These are phyloP conservation scores for Sterrhoptilus dennistouni DNA, from an alignment of 2,113 vertebrate genomes.

Conservation along the genomic window DNA sequence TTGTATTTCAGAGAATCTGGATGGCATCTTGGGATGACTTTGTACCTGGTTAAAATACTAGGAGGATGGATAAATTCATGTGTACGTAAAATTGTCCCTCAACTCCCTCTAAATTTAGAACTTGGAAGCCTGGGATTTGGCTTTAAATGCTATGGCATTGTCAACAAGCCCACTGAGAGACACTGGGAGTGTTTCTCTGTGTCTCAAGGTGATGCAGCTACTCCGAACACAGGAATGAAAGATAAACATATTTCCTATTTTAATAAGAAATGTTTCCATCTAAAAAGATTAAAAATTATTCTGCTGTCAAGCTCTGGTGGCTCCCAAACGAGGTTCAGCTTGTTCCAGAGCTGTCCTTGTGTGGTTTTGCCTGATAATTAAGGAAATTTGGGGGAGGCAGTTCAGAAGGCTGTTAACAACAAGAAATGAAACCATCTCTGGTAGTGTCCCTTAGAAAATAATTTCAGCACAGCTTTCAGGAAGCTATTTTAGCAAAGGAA, in stretches of 20 bases:
- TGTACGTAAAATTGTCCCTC: background rate
- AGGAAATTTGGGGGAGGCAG: background rate
- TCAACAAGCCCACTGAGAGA: background rate
- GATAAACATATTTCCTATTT: background rate
- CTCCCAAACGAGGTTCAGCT: background rate
- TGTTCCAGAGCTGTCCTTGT: background rate
- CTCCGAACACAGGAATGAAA: background rate
- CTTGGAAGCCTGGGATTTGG: background rate
- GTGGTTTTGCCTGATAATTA: constrained; percentile 7
- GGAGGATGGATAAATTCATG: background rate
- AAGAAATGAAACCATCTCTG: background rate
- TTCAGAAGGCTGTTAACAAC: background rate
- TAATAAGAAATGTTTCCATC: background rate
- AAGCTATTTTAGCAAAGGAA: background rate
- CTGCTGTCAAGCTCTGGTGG: background rate
- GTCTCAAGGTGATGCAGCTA: background rate
- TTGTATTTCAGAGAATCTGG: background rate
- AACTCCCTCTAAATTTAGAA: background rate
- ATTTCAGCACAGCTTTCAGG: background rate
- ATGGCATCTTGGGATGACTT: background rate
- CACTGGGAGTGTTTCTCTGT: background rate
- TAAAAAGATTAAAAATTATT: background rate
- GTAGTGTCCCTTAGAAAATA: background rate
- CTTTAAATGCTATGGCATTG: background rate
- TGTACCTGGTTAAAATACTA: background rate